Percentiles rank a stretch among this genome's conserved stretches.
Evolutionary conservation across 2,888 invertebrate species (phyloP).

Genomic region (Agrochola lychnidis): DNA sequence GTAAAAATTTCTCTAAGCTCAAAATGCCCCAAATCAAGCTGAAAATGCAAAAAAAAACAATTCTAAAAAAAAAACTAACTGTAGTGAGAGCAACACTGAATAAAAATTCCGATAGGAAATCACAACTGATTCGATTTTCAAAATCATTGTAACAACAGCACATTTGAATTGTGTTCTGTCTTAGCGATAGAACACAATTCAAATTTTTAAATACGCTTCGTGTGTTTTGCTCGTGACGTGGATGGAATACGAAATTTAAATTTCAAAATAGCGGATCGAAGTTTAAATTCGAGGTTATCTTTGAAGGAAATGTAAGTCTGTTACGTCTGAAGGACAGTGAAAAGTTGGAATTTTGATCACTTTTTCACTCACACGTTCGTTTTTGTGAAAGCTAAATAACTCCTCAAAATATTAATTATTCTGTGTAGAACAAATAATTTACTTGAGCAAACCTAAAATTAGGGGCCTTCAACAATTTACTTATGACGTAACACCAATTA

Average conservation of each 20-base stretch:
- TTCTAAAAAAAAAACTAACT: neutral
- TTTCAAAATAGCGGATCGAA: constrained; percentile 40
- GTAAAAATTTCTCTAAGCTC: neutral
- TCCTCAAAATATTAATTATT: too few species aligned
- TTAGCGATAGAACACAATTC: constrained; percentile 3
- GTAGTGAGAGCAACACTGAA: neutral
- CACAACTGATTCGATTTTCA: constrained; percentile 36
- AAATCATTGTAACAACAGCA: constrained; percentile 7
- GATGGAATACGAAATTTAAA: constrained; percentile 50
- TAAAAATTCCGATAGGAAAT: constrained; percentile 14
- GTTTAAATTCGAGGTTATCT: constrained; percentile 33
- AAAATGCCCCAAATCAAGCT: neutral
- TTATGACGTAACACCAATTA: constrained; percentile 4
- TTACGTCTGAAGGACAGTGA: neutral
- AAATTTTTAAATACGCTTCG: constrained; percentile 16
- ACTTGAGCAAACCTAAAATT: neutral
- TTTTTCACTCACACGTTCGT: neutral
- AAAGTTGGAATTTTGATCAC: neutral
- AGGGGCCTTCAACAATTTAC: constrained; percentile 2
- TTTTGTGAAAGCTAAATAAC: too few species aligned
- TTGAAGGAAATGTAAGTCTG: constrained; percentile 16
- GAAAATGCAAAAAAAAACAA: neutral
- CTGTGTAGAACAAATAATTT: neutral
- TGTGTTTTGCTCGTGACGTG: constrained; percentile 27
- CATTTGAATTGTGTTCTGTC: too few species aligned